These are phyloP conservation scores for Oreochromis mossambicus DNA, from an alignment of 2,797 vertebrate species.

Conservation along the genomic window DNA sequence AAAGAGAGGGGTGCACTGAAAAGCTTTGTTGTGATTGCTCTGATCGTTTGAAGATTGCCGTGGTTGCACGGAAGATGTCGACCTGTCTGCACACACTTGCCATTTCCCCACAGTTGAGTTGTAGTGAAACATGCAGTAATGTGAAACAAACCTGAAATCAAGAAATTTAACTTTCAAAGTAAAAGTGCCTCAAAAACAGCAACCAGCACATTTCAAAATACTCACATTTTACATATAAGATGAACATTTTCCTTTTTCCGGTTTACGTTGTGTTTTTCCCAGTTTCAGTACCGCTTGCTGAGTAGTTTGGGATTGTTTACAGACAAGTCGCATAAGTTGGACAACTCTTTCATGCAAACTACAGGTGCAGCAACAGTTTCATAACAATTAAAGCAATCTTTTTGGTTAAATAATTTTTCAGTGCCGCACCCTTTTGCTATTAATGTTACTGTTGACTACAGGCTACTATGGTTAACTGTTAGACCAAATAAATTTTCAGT, in stretches of 20 bases:
- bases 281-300: neutral
- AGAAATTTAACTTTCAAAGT: neutral
- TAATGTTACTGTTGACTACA: neutral
- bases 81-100: neutral
- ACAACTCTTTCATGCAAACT: neutral
- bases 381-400: accelerated
- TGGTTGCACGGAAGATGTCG: neutral
- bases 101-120: neutral
- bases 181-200: neutral
- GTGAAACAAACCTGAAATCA: neutral
- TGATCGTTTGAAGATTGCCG: neutral
- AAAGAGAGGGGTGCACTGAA: neutral
- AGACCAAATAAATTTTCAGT: neutral
- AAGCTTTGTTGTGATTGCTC: neutral
- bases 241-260: neutral
- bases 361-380: neutral
- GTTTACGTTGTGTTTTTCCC: neutral
- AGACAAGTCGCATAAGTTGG: neutral
- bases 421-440: neutral
- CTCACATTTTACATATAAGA: neutral
- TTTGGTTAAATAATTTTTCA: neutral
- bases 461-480: neutral
- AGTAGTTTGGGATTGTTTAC: neutral
- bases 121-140: neutral
- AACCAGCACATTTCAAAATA: neutral